A percentile compares a stretch with the other conserved stretches of the same genome.
These are phyloP conservation scores for Prunella fulvescens DNA, from an alignment of 2,113 vertebrate genomes.

Conservation along the genomic window DNA sequence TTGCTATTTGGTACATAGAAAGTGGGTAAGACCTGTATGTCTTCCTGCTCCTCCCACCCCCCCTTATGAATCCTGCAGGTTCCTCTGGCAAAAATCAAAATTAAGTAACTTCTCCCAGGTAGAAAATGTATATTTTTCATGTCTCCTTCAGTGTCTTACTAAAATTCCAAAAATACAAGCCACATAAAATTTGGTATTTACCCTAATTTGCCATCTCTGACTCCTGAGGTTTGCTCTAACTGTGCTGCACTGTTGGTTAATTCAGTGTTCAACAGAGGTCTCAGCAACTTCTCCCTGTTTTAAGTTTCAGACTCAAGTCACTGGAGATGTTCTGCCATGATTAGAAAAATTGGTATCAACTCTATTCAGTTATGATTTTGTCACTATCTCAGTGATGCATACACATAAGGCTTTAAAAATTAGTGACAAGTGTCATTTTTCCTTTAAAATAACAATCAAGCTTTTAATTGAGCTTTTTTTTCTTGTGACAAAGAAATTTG, in stretches of 20 bases:
- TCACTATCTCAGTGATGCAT: neutral
- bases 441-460: neutral
- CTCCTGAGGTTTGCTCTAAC: neutral
- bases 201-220: neutral
- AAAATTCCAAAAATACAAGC: neutral
- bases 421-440: neutral
- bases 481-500: neutral
- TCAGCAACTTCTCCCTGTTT: neutral
- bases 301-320: neutral
- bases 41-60: neutral
- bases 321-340: neutral
- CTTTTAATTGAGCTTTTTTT: neutral
- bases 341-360: neutral
- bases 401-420: neutral
- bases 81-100: neutral
- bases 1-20: neutral
- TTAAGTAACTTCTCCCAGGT: neutral
- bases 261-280: neutral
- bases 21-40: neutral
- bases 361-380: neutral
- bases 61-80: neutral
- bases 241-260: neutral
- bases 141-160: neutral
- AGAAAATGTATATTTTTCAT: neutral
- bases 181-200: neutral